phyloP scores from a whole-genome alignment of 2,113 vertebrate species.

The Callopanchax toddi region DNA sequence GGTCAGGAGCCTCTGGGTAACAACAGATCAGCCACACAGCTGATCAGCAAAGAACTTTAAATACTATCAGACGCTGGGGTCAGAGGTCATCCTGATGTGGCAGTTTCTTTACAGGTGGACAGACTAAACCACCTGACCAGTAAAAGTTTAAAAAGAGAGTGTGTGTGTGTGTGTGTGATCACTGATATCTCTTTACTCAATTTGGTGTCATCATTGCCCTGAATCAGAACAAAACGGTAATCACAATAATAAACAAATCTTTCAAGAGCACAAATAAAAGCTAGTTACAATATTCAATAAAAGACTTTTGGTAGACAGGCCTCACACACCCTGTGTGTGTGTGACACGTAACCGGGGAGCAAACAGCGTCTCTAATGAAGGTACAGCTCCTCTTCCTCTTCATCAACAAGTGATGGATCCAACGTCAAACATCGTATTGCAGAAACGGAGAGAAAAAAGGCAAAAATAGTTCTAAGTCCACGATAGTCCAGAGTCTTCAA shows the following conservation, averaged over 20 bases:
- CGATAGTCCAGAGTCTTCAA: conserved; percentile 49
- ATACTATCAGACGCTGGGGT: conserved; percentile 55
- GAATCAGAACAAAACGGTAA: conserved; percentile 65
- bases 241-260: conserved; percentile 55
- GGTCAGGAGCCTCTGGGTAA: conserved; percentile 63
- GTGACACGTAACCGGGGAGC: conserved; percentile 24
- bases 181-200: conserved; percentile 65
- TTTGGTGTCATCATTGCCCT: conserved; percentile 83
- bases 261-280: conserved; percentile 58
- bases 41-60: conserved; percentile 56
- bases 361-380: conserved; percentile 21
- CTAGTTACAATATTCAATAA: conserved; percentile 63
- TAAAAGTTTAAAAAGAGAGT: conserved; percentile 42
- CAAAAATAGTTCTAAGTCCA: conserved; percentile 72
- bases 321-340: conserved; percentile 23
- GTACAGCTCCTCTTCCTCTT: conserved; percentile 52
- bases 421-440: conserved; percentile 59
- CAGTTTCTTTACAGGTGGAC: conserved; percentile 26
- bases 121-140: conserved; percentile 42
- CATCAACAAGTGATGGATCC: conserved; percentile 39
- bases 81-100: conserved; percentile 39
- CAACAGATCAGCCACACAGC: conserved; percentile 52
- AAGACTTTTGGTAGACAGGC: conserved; percentile 74
- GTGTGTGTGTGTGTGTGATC: conserved; percentile 25
- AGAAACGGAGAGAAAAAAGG: conserved; percentile 54